Percentiles rank a stretch among this genome's conserved stretches.
Evolutionary conservation across 2,113 vertebrate species (phyloP).

Genomic region (Trochalopteron elliotii): DNA sequence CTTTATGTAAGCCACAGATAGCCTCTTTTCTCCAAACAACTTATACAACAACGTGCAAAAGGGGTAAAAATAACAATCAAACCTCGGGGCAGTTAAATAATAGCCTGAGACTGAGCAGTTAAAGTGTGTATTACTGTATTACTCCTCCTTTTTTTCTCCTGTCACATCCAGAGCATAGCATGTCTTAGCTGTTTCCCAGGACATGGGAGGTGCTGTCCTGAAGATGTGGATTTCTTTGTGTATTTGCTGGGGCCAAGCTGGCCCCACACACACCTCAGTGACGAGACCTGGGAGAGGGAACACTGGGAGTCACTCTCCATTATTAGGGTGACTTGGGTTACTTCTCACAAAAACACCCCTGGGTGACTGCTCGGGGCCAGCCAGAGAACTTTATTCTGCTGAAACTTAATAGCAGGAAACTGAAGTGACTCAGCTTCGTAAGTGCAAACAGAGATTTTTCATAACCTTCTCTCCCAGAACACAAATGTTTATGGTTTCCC

Average conservation of each 20-base stretch:
- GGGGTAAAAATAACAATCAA: not conserved
- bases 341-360: not conserved
- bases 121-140: not conserved
- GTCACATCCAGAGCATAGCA: not conserved
- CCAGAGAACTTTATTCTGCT: not conserved
- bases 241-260: not conserved
- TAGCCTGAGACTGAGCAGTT: not conserved
- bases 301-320: not conserved
- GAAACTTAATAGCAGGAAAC: not conserved
- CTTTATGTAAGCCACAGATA: constrained; percentile 31
- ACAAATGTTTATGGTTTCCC: not conserved
- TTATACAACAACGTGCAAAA: constrained; percentile 31
- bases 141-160: not conserved
- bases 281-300: not conserved
- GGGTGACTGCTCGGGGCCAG: not conserved
- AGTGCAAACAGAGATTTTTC: not conserved
- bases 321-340: not conserved
- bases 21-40: constrained; percentile 35
- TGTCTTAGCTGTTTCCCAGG: not conserved
- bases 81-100: constrained; percentile 33
- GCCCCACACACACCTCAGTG: not conserved
- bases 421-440: not conserved
- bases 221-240: not conserved
- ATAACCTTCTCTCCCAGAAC: not conserved
- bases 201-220: not conserved